phyloP scores from a whole-genome alignment of 2,113 vertebrate genomes.

The Tauraco erythrolophus region DNA sequence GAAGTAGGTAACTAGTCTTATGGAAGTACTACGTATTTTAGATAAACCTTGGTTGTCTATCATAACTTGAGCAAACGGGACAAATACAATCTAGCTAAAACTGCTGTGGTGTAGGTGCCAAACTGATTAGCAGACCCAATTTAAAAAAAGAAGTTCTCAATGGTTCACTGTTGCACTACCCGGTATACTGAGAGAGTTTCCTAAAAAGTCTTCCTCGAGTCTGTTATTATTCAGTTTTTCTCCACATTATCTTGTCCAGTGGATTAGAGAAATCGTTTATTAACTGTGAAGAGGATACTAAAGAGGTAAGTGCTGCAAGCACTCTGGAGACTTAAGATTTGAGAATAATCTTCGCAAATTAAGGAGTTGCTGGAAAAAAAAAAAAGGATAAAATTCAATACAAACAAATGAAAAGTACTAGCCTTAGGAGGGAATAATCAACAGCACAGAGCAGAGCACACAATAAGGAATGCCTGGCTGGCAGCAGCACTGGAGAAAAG shows the following conservation, averaged over 20 bases:
- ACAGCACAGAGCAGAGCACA: background rate
- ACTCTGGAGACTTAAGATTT: slow-evolving; percentile 10
- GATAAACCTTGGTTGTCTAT: background rate
- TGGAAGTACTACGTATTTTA: background rate
- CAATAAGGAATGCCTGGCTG: background rate
- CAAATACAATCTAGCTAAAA: background rate
- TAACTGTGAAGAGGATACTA: slow-evolving; percentile 36
- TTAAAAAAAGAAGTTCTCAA: background rate
- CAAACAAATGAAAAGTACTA: slow-evolving; percentile 36
- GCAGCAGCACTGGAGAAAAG: background rate
- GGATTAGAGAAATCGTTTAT: slow-evolving; percentile 49
- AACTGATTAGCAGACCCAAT: background rate
- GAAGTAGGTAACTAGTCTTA: background rate
- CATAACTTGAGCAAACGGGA: background rate
- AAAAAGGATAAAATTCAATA: background rate
- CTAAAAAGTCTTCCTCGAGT: background rate
- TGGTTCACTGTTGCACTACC: background rate
- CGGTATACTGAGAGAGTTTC: background rate
- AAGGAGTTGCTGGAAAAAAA: background rate
- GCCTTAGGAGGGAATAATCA: slow-evolving; percentile 38
- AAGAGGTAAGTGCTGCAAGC: slow-evolving; percentile 27
- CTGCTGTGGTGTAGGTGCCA: background rate
- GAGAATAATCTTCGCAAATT: slow-evolving; percentile 43
- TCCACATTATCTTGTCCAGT: slow-evolving; percentile 22
- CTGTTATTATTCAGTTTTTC: slow-evolving; percentile 14